Evolutionary conservation across 2,113 vertebrate genomes (phyloP), one percentile per base, ranked within the genome.

Genomic region (Odobenus rosmarus): DNA sequence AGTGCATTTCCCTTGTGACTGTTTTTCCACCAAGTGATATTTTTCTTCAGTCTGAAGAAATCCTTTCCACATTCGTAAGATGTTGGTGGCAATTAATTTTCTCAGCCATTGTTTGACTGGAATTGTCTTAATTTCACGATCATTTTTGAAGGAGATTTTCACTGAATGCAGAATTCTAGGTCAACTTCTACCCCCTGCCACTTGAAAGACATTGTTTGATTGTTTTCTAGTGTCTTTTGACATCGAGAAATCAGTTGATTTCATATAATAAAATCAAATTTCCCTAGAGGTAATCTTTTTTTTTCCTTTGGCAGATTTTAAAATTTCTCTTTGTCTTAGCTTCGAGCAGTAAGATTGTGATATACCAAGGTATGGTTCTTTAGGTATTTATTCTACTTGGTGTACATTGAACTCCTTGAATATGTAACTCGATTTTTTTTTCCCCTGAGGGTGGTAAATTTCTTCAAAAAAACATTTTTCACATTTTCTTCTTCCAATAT

Each of bases 91-190:
- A 62, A 81, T 95, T 93, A 55, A 88, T 42, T 69, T 42, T 61
- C 81, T 81, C 39, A 3, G 31, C 49, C n/a, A 59, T 64, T 72
- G 4, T 81, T 59, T 89, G 57, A 71, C 5, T 13, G 51, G 18
- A 42, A 91, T n/a, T 4, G 23, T 69, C 74, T 94, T 72, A 36
- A 46, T 53, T 13, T 83, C 36, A 36, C 13, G 13, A 31, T 23
- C 61, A 89, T 49, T 86, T 93, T 21, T 69, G 39, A 84, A 88
- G 19, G 42, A 28, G 24, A n/a, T 36, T 90, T 83, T 84, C 55
- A n/a, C 18, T 3, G 4, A 46, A 2, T 36, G 26, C 19, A 13
- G 31, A 86, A 88, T 92, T 79, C 21, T 31, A 77, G 3, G 64
- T 61, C 21, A 42, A 31, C 1, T 11, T 12, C 42, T 26, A 13